Evolutionary conservation across 1,140 invertebrate genomes (phyloP), one percentile per base, ranked within the genome.

Genomic region (Drosophila takahashii): DNA sequence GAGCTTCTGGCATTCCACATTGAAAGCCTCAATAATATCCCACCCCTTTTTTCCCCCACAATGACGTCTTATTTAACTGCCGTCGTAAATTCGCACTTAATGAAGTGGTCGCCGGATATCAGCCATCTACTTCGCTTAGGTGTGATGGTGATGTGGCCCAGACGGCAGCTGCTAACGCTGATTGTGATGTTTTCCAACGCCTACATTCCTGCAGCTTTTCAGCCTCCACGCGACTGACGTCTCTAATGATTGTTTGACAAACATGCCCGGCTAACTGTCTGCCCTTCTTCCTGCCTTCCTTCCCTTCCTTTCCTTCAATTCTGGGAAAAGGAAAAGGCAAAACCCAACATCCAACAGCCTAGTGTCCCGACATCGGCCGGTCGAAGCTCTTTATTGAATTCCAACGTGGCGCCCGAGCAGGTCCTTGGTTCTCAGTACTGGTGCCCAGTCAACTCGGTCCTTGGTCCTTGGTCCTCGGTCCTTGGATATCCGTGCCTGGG

Each of bases 241-340:
- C 81, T 87, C 78, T 85, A 85, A 85, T 87, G 83, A 87, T 85
- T 85, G 81, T 85, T 85, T 85, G 81, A 78, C 81, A 81, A 85
- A 85, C 81, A 85, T 81, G 64, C 37, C 59, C 44, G 41, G 56
- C 54, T 61, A 65, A 75, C 44, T 29, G 45, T 61, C 52, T 50
- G 67, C 58, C 61, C 66, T 47, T 47, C 59, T 42, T 42, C 39
- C 76, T 61, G 56, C 26, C 22, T 36, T 34, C 0, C 45, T 29
- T 6, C 13, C 45, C 8, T 27, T 3, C 11, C 26, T 27, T 52
- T 8, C 13, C 7, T 9, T 48, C 42, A 10, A 11, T 32, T 29
- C 15, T 27, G 27, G 11, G 9, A 27, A 7, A 37, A 22, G 22
- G 22, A 22, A 22, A 22, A 22, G 22, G 22, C 22, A 22, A 22